Conservation (phyloP, 92 coral and sea anemone species). For the Micromussa lordhowensis region DNA sequence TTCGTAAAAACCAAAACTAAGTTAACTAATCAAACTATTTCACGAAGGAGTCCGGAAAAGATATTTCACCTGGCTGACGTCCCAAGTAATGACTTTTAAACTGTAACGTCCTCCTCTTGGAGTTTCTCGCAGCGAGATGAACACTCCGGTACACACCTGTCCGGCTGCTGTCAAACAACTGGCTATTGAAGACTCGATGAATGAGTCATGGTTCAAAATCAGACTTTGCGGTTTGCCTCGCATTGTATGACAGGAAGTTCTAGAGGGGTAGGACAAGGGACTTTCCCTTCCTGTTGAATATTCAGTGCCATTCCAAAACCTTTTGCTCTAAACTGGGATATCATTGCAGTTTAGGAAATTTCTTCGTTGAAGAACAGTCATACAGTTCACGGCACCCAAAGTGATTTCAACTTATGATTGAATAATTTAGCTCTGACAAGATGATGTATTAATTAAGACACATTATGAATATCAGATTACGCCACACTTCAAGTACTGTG, state of each 20-base stretch:
- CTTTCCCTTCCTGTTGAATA: slow-evolving; percentile 1
- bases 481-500: slow-evolving; percentile 8
- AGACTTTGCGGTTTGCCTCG: neutral
- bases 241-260: slow-evolving; percentile 6
- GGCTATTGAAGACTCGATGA: neutral
- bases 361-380: neutral
- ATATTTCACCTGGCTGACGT: neutral
- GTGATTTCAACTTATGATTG: too few species aligned
- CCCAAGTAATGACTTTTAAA: neutral
- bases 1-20: neutral
- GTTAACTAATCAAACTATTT: neutral
- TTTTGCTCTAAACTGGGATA: neutral
- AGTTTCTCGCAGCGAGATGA: neutral
- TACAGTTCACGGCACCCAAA: neutral
- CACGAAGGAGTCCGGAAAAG: neutral
- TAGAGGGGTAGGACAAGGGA: neutral
- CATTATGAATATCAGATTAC: neutral
- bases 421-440: neutral
- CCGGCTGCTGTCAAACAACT: neutral
- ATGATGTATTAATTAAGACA: neutral
- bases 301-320: neutral
- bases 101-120: neutral
- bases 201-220: neutral
- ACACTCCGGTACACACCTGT: neutral
- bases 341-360: neutral